A percentile compares a stretch with the other conserved stretches of the same genome.
phyloP scores from a whole-genome alignment of 2,888 invertebrate species.

The Diarsia rubi region DNA sequence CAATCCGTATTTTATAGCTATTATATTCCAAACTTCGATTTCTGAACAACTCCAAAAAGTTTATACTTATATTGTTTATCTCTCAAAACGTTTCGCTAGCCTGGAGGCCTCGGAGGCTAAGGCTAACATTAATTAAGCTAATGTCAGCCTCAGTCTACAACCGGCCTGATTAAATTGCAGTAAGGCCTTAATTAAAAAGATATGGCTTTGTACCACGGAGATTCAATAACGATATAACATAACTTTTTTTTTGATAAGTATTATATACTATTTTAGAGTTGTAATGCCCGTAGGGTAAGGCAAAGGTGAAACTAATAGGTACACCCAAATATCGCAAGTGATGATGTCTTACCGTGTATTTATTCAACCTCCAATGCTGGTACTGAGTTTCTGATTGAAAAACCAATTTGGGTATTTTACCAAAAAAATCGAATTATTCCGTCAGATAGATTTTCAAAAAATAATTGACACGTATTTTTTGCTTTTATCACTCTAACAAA shows the following conservation, averaged over 20 bases:
- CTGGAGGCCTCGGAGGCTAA: not conserved
- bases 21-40: not conserved
- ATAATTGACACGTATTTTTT: too few relatives aligned
- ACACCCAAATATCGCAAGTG: too few relatives aligned
- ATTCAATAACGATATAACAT: conserved; percentile 42
- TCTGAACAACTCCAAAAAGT: not conserved
- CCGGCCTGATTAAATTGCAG: conserved; percentile 49
- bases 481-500: too few relatives aligned
- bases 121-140: conserved; percentile 57
- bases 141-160: conserved; percentile 42
- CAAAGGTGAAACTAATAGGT: too few relatives aligned
- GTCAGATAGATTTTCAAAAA: too few relatives aligned
- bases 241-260: not conserved
- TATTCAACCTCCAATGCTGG: too few relatives aligned
- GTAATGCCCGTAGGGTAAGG: too few relatives aligned
- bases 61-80: conserved; percentile 7
- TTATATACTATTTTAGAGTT: too few relatives aligned
- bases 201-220: conserved; percentile 15
- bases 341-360: too few relatives aligned
- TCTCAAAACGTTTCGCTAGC: conserved; percentile 10
- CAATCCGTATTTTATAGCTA: not conserved
- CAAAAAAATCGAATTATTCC: too few relatives aligned
- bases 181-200: conserved; percentile 54
- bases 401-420: too few relatives aligned
- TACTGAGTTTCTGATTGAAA: too few relatives aligned